Conservation (phyloP, 2,888 invertebrate species). For the Callyntrura guangdongensis region DNA sequence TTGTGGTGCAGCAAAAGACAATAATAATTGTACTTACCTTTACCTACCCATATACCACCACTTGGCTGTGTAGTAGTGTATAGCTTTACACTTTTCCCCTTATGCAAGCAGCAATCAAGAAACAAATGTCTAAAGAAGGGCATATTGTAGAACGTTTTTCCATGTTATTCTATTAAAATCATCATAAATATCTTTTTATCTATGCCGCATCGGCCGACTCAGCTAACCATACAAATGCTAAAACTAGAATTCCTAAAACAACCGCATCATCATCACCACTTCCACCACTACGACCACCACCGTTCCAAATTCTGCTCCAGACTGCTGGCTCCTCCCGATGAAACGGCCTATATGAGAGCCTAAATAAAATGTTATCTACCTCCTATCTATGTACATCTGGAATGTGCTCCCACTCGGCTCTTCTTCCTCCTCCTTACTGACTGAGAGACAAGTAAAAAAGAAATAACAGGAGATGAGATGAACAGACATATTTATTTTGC, state of each 20-base stretch:
- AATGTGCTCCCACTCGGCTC: background rate
- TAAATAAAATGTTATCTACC: slow-evolving; percentile 12
- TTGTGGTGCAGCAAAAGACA: background rate
- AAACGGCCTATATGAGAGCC: background rate
- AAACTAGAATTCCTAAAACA: background rate
- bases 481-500: background rate
- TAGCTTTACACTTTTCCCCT: too few species aligned
- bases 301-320: slow-evolving; percentile 24
- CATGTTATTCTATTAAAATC: background rate
- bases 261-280: slow-evolving; percentile 1
- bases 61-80: too few species aligned
- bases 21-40: too few species aligned
- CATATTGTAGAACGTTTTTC: background rate
- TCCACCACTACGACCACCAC: background rate
- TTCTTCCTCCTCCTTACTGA: background rate
- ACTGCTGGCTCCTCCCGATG: background rate
- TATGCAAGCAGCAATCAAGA: too few species aligned
- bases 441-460: background rate
- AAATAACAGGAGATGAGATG: background rate
- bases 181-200: background rate
- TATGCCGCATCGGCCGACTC: background rate
- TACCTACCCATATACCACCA: too few species aligned
- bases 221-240: background rate
- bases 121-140: too few species aligned
- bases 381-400: background rate